Evolutionary conservation across 2,888 invertebrate genomes (phyloP).

Genomic region (Tachina fera): DNA sequence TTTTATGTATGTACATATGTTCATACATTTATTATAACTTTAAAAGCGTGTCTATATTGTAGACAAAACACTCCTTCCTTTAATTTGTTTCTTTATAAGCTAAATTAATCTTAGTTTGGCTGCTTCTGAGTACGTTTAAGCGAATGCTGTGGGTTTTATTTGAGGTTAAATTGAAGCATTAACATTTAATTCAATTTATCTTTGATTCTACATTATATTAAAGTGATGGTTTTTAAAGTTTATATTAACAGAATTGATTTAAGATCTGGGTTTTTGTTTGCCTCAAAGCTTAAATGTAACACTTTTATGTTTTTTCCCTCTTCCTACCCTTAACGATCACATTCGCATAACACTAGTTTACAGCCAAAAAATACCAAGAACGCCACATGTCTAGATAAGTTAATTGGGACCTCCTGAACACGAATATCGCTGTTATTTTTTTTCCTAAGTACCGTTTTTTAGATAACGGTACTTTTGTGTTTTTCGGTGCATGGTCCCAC

Average conservation of each 20-base stretch:
- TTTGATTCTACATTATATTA: constrained; percentile 8
- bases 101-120: not conserved
- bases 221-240: constrained; percentile 6
- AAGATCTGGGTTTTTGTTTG: not conserved
- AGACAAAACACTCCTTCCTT: constrained; percentile 51
- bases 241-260: not conserved
- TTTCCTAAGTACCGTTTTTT: too few relatives aligned
- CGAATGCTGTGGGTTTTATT: not conserved
- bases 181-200: constrained; percentile 40
- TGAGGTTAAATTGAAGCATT: constrained; percentile 25
- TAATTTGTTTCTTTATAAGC: constrained; percentile 18
- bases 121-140: constrained; percentile 23
- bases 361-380: too few relatives aligned
- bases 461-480: too few relatives aligned
- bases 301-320: not conserved
- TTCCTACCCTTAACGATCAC: not conserved
- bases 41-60: constrained; percentile 31
- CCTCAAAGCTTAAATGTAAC: too few relatives aligned
- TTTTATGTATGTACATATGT: too few relatives aligned
- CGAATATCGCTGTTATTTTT: too few relatives aligned
- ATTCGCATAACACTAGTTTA: too few relatives aligned
- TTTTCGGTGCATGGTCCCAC: too few relatives aligned
- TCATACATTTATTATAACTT: not conserved
- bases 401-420: too few relatives aligned
- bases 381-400: too few relatives aligned